These are phyloP conservation scores for Neosalanx taihuensis DNA, from an alignment of 2,797 vertebrate genomes.

Conservation along the genomic window DNA sequence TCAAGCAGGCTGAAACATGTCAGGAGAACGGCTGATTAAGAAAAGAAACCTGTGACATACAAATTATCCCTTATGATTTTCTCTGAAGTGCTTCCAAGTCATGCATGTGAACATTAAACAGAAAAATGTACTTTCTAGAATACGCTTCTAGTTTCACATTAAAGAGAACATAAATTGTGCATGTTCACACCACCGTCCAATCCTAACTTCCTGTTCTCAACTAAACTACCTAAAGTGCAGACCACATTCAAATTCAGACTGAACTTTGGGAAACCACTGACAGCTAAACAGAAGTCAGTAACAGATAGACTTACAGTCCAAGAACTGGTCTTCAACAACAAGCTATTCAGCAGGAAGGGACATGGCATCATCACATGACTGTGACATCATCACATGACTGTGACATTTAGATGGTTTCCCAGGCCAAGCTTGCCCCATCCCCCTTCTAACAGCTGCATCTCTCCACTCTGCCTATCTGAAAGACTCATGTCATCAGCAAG, in stretches of 20 bases:
- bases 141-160: no score
- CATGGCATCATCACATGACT: constrained; percentile 46
- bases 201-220: neutral
- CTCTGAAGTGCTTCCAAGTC: neutral
- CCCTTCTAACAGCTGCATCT: constrained; percentile 10
- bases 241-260: neutral
- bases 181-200: no score
- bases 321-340: constrained; percentile 44
- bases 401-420: constrained; percentile 41
- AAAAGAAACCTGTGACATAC: constrained; percentile 7
- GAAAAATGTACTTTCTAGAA: no score
- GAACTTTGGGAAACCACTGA: constrained; percentile 1
- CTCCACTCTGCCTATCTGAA: neutral
- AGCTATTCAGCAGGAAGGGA: constrained; percentile 47
- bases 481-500: neutral
- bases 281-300: constrained; percentile 19
- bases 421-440: constrained; percentile 29
- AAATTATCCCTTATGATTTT: neutral
- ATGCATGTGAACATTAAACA: neutral
- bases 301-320: constrained; percentile 25
- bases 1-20: constrained; percentile 31
- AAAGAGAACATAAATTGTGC: neutral
- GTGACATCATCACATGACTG: constrained; percentile 56
- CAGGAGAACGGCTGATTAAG: constrained; percentile 6
- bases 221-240: neutral